These are phyloP conservation scores for Falco rusticolus DNA, from an alignment of 2,797 vertebrate genomes.

Conservation along the genomic window DNA sequence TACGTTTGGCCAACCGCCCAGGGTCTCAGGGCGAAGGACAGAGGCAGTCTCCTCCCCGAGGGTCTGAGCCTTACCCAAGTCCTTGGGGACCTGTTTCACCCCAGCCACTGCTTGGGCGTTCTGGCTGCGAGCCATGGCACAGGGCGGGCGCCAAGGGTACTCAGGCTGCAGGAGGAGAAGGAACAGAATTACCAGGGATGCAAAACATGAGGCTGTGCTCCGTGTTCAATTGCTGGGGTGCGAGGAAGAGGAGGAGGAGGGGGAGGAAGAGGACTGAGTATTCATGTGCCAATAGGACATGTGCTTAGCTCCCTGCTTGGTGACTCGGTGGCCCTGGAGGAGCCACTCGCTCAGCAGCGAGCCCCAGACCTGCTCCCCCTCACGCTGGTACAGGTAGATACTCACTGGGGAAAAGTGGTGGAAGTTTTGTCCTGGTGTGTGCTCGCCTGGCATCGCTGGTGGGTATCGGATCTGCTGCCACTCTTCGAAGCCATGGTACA, in stretches of 20 bases:
- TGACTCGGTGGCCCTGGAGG: background rate
- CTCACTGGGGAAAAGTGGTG: conserved; percentile 83
- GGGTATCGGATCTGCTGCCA: conserved; percentile 94
- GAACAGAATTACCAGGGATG: background rate
- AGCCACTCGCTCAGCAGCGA: accelerated
- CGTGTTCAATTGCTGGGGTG: accelerated
- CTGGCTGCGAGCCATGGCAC: conserved; percentile 83
- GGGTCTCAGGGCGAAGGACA: background rate
- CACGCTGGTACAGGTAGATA: background rate
- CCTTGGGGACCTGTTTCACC: conserved; percentile 85
- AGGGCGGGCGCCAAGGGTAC: conserved; percentile 89
- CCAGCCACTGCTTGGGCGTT: conserved; percentile 80
- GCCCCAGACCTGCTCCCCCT: accelerated
- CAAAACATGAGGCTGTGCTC: background rate
- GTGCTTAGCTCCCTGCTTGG: background rate
- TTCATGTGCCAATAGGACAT: background rate
- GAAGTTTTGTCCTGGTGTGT: conserved; percentile 77
- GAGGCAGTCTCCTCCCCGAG: background rate
- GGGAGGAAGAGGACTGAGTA: background rate
- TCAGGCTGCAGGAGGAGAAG: conserved; percentile 72
- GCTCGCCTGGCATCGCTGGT: conserved; percentile 82
- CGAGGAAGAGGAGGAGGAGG: background rate
- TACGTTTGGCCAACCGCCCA: background rate
- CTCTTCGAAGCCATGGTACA: conserved; percentile 88
- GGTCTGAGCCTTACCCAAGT: conserved; percentile 81